Base-by-base conservation (phyloP, 2,888 invertebrate genomes). In the Aricia artaxerxes region DNA sequence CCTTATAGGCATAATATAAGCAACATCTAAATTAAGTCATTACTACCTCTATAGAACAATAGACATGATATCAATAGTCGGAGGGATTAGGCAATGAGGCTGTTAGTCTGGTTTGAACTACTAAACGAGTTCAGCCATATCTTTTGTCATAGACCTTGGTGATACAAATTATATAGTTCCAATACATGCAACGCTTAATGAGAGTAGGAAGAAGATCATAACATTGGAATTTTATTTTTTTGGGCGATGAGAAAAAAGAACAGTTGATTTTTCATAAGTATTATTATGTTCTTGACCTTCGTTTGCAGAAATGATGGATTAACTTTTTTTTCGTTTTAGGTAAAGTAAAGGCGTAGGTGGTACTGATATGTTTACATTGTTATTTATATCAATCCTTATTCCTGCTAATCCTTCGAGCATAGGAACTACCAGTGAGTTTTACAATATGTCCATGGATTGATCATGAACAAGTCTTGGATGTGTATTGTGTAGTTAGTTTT, bases 11-110 rank as follows among this genome's bases (percentile, higher is more conserved):
- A 64, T 64, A 24, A 49, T 49, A 4, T 11, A 64, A 69, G 24
- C 24, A 24, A 24, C 24, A 24, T 69, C 35, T 13, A 13, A 69
- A 69, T 69, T 38, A 69, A 69, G 35, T 40, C 73, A 38, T 73
- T 44, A 44, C 40, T n/a, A 73, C 73, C n/a, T 73, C 7, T 9
- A 44, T n/a, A n/a, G 44, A 44, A 73, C 73, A 73, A 73, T 44
- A n/a, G 44, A n/a, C 40, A 73, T 44, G 16, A 44, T 40, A 73
- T 73, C 73, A 44, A 73, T 73, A 73, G 7, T n/a, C 13, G 7
- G n/a, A 73, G n/a, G 73, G 44, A 73, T 73, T 73, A 73, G 73
- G 24, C 73, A 73, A 73, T 44, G 16, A 44, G 44, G 73, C 40
- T 9, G 69, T 69, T 69, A 44, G 44, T 73, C 73, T 24, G 24